phyloP scores from a whole-genome alignment of 1,140 invertebrate species.

The Eueides isabella region DNA sequence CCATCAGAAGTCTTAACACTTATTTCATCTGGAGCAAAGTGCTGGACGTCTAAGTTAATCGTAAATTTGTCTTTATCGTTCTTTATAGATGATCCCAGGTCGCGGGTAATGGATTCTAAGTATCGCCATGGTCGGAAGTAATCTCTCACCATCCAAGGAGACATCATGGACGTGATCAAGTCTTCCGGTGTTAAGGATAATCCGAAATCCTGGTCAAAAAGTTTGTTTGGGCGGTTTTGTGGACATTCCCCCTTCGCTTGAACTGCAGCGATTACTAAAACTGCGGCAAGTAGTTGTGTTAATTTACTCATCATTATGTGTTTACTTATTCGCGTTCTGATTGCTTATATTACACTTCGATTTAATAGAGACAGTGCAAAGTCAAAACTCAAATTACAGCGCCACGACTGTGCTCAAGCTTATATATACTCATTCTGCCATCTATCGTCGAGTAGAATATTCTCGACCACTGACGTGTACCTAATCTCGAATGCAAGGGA shows the following conservation, averaged over 20 bases:
- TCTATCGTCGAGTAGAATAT: constrained; percentile 62
- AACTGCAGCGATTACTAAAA: constrained; percentile 37
- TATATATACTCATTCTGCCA: constrained; percentile 59
- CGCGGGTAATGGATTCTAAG: constrained; percentile 85
- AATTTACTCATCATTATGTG: constrained; percentile 42
- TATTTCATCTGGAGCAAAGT: constrained; percentile 87
- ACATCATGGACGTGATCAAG: too few species aligned
- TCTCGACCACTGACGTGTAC: constrained; percentile 52
- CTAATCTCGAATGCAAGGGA: constrained; percentile 13
- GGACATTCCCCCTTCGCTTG: too few species aligned
- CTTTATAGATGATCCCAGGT: constrained; percentile 64
- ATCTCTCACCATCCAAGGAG: too few species aligned
- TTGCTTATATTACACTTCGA: neutral
- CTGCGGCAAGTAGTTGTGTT: constrained; percentile 32
- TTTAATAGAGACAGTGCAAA: neutral
- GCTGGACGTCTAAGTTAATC: constrained; percentile 68
- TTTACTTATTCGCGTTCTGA: neutral
- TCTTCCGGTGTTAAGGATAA: too few species aligned
- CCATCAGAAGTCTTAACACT: constrained; percentile 88
- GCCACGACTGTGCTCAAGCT: neutral
- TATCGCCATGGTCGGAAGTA: constrained; percentile 83
- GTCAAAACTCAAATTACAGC: neutral
- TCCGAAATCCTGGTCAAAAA: too few species aligned
- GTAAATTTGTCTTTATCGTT: constrained; percentile 78
- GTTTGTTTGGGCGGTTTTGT: too few species aligned